Conservation (phyloP, 2,888 invertebrate species). For the Emmelina monodactyla region DNA sequence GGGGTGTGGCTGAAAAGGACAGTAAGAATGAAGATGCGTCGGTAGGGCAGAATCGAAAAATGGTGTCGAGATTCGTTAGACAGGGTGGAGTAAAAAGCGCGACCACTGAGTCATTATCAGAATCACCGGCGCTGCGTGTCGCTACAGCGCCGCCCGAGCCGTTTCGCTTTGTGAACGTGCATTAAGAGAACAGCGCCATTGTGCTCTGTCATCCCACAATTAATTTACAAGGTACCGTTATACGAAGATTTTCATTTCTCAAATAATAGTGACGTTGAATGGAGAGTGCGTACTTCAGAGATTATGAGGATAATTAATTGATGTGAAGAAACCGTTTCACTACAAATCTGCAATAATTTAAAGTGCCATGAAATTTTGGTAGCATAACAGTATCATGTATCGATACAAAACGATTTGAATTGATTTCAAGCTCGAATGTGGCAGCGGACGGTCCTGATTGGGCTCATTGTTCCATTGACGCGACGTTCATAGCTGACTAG, state of each 20-base stretch:
- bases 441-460: neutral
- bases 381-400: too few species aligned
- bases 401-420: neutral
- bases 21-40: constrained; percentile 21
- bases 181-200: constrained; percentile 48
- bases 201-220: constrained; percentile 60
- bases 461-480: neutral
- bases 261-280: constrained; percentile 11
- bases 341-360: too few species aligned
- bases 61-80: constrained; percentile 53
- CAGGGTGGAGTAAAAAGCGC: constrained; percentile 58
- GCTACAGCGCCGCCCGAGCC: constrained; percentile 50
- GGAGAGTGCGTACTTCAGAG: too few species aligned
- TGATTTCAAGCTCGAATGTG: constrained; percentile 1
- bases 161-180: constrained; percentile 60
- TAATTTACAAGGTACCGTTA: constrained; percentile 49
- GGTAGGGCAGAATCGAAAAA: constrained; percentile 17
- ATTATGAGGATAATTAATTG: too few species aligned
- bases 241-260: constrained; percentile 32
- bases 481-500: neutral
- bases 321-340: too few species aligned
- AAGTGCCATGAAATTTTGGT: too few species aligned
- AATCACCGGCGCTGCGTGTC: constrained; percentile 58
- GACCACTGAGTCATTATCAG: constrained; percentile 62
- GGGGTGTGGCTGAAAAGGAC: constrained; percentile 41